Conservation (phyloP, 2,797 vertebrate genomes). For the Triplophysa yarkandensis region DNA sequence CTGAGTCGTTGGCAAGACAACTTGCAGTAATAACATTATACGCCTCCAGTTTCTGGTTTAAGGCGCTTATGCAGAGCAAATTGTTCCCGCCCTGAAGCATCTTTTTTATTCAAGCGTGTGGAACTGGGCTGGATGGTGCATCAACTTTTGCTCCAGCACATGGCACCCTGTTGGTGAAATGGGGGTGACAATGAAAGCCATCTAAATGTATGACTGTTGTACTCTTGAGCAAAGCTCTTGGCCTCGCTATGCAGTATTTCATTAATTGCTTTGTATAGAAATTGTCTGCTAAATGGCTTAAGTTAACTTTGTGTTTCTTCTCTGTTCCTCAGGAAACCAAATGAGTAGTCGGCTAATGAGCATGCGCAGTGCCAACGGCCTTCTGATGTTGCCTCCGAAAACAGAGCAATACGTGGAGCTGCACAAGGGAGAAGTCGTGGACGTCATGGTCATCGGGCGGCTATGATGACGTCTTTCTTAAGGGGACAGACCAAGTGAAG, state of each 20-base stretch:
- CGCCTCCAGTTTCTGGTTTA: neutral
- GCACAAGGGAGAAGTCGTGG: conserved; percentile 97
- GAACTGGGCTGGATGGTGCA: neutral
- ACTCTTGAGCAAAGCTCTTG: neutral
- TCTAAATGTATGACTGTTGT: conserved; percentile 1
- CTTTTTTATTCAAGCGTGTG: neutral
- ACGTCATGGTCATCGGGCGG: conserved; percentile 98
- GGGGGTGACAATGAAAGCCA: neutral
- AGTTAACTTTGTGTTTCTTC: neutral
- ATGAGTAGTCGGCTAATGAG: conserved; percentile 98
- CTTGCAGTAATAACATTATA: neutral
- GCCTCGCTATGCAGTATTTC: neutral
- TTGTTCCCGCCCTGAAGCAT: neutral
- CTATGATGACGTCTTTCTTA: conserved; percentile 89
- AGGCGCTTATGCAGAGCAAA: neutral
- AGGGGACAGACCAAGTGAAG: conserved; percentile 65
- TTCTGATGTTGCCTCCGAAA: conserved; percentile 98
- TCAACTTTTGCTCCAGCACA: neutral
- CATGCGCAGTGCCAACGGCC: conserved; percentile 97
- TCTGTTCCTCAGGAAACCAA: conserved; percentile 85
- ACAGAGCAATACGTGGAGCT: conserved; percentile 99
- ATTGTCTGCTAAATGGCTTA: neutral
- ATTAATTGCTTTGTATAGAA: neutral
- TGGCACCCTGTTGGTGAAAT: neutral
- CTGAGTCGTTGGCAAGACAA: neutral